Base-by-base conservation (phyloP, 2,888 invertebrate species). In the Leucozona laternaria region DNA sequence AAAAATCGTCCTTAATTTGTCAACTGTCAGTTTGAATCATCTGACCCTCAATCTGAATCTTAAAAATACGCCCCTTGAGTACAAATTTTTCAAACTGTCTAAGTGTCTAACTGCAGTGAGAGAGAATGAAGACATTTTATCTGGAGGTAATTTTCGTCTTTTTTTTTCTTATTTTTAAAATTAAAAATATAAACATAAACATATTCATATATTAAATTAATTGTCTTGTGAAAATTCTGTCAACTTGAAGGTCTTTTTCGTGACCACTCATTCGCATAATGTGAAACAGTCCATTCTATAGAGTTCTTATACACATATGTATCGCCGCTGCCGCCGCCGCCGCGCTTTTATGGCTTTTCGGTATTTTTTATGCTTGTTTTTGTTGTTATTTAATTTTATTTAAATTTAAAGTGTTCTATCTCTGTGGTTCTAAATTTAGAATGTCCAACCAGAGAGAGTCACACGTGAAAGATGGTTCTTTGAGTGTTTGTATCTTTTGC, bases 401-500 rank as follows among this genome's bases (percentile, higher is more conserved):
- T 53, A 68, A 53, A 37, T 68, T 68, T 53, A 68, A 68, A 68
- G 68, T 68, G 62, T 79, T 84, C 75, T 76, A 79, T 78, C 82
- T 72, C 66, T 45, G 70, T 4, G 57, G 20, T 62, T 64, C 79
- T 79, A 58, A 79, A 76, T 75, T 79, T 76, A 84, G 84, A 84
- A 71, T 76, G 71, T 43, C 84, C 79, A 79, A 84, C 79, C 71
- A 79, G 76, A 84, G 57, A 79, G 76, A 84, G 57, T 58, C 79
- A 71, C 79, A 84, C 84, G 79, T 79, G 79, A 84, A 84, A 66
- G 79, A 84, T 84, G 76, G 58, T 76, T 79, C 79, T 79, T 53
- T 68, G 53, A 75, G n/a, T 45, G 68, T 50, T 75, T 50, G 57
- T 64, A 43, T 72, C 20, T 58, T 64, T 58, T 71, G 8, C 22